Evolutionary conservation across 2,113 vertebrate species (phyloP).

Genomic region (Varanus komodoensis): DNA sequence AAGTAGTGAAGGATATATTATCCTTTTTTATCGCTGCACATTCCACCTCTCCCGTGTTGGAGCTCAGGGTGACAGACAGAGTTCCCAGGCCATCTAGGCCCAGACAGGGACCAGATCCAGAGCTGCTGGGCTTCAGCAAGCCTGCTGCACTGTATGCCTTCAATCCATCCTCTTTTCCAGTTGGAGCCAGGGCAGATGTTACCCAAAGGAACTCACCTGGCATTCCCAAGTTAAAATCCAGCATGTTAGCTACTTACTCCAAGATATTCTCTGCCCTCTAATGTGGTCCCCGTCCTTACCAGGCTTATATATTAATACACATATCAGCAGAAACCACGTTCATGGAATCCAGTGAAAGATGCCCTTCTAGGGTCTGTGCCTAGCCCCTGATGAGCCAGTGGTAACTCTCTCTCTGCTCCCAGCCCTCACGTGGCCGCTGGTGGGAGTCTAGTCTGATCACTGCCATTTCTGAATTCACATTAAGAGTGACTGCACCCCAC

Average conservation of each 20-base stretch:
- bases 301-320: slow-evolving; percentile 61
- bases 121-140: too few relatives aligned
- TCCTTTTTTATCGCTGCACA: not conserved
- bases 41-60: not conserved
- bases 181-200: too few relatives aligned
- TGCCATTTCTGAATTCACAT: slow-evolving; percentile 43
- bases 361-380: not conserved
- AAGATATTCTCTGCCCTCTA: not conserved
- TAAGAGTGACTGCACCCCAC: not conserved
- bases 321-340: slow-evolving; percentile 25
- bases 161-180: not conserved
- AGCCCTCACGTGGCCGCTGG: not conserved
- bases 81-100: not conserved
- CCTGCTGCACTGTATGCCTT: not conserved
- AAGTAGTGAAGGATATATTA: not conserved
- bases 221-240: not conserved
- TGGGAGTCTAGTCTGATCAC: not conserved
- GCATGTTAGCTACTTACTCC: not conserved
- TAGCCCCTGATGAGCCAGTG: not conserved
- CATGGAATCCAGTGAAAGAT: slow-evolving; percentile 23
- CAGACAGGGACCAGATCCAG: not conserved
- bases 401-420: not conserved
- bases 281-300: not conserved
- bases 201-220: not conserved
- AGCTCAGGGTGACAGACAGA: not conserved